Evolutionary conservation across 2,113 vertebrate genomes (phyloP).

Genomic region (Corvus cornix): DNA sequence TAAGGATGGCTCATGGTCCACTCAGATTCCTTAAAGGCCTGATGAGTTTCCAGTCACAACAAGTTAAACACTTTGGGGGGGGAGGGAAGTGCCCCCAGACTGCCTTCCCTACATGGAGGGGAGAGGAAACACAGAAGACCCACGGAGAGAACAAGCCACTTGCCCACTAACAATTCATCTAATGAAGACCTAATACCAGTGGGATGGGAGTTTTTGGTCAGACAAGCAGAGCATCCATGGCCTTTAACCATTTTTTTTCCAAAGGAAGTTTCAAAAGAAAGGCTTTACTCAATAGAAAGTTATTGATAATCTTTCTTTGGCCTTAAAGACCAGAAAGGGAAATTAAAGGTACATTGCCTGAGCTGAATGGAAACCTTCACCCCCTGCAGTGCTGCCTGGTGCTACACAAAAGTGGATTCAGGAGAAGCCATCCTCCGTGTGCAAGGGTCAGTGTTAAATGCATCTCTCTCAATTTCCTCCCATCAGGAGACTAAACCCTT

Average conservation of each 20-base stretch:
- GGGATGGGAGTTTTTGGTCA: not conserved
- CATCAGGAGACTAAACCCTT: accelerated
- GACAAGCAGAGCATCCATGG: not conserved
- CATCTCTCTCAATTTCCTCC: not conserved
- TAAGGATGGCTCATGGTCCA: not conserved
- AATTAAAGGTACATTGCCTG: not conserved
- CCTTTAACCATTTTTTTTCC: not conserved
- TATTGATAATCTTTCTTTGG: not conserved
- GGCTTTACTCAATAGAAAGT: not conserved
- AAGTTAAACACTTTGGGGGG: not conserved
- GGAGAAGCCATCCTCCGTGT: not conserved
- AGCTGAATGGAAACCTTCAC: not conserved
- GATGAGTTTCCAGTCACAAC: not conserved
- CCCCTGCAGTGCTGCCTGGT: accelerated
- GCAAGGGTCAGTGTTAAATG: not conserved
- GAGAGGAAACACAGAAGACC: not conserved
- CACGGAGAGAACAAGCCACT: not conserved
- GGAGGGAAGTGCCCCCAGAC: not conserved
- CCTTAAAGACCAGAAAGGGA: not conserved
- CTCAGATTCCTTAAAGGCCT: not conserved
- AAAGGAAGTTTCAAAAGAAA: not conserved
- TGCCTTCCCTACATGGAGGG: not conserved
- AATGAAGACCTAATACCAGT: not conserved
- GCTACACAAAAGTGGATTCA: not conserved
- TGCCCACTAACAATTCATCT: not conserved